phyloP scores from a whole-genome alignment of 2,888 invertebrate species.

The Acholoe squamosa region DNA sequence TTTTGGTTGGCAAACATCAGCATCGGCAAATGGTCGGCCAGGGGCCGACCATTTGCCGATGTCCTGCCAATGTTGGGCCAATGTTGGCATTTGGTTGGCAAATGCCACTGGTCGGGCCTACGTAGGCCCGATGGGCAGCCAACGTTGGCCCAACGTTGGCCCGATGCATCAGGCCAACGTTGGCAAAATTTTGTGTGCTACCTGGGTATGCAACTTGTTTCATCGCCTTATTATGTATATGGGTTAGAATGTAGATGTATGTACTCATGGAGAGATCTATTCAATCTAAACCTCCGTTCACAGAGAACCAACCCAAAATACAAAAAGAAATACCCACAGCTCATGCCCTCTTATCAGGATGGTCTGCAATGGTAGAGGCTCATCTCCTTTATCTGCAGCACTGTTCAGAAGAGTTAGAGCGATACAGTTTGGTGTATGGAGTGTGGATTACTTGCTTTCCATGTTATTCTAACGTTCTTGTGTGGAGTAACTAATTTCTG shows the following conservation, averaged over 20 bases:
- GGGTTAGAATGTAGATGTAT: too few relatives aligned
- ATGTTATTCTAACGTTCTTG: constrained; percentile 37
- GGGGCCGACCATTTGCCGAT: too few relatives aligned
- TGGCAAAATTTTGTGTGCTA: too few relatives aligned
- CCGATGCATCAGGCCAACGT: too few relatives aligned
- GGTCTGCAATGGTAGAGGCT: constrained; percentile 3
- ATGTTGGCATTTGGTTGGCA: too few relatives aligned
- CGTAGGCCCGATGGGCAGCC: too few relatives aligned
- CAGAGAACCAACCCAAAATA: neutral
- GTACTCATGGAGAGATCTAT: neutral
- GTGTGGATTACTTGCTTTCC: constrained; percentile 43
- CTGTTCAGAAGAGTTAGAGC: constrained; percentile 10
- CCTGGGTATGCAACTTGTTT: neutral
- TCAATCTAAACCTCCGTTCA: constrained; percentile 19
- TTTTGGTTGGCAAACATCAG: too few relatives aligned
- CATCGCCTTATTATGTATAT: neutral
- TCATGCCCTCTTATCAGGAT: neutral
- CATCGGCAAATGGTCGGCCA: too few relatives aligned
- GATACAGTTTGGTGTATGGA: constrained; percentile 41
- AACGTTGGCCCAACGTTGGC: too few relatives aligned
- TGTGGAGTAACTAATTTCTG: constrained; percentile 37
- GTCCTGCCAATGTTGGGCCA: too few relatives aligned
- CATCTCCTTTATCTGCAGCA: neutral
- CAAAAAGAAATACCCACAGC: neutral
- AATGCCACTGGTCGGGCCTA: too few relatives aligned